phyloP scores from a whole-genome alignment of 2,888 invertebrate species.

The Serrognathus titanus region DNA sequence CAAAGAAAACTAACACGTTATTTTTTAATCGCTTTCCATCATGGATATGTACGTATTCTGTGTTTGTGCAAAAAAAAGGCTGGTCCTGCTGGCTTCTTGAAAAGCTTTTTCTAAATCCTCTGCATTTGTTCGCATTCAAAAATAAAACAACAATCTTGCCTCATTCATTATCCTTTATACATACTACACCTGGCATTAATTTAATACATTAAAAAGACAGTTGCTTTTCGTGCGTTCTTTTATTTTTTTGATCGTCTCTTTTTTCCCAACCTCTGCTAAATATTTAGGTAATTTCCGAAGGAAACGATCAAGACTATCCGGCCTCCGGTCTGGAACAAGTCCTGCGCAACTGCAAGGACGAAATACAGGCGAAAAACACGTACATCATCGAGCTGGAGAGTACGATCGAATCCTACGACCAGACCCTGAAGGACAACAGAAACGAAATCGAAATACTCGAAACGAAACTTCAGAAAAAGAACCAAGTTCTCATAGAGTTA shows the following conservation, averaged over 20 bases:
- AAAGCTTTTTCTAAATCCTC: slow-evolving; percentile 83
- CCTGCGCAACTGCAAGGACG: slow-evolving; percentile 9
- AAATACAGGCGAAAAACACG: slow-evolving; percentile 24
- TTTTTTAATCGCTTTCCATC: slow-evolving; percentile 31
- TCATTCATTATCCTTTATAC: slow-evolving; percentile 38
- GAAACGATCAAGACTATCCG: slow-evolving; percentile 3
- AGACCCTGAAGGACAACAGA: slow-evolving; percentile 54
- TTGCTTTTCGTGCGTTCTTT: slow-evolving; percentile 18
- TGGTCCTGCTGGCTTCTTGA: slow-evolving; percentile 90
- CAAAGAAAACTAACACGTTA: slow-evolving; percentile 14
- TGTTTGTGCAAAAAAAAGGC: slow-evolving; percentile 55
- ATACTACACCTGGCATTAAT: slow-evolving; percentile 2
- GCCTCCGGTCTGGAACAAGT: slow-evolving; percentile 8
- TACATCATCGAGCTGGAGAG: slow-evolving; percentile 51
- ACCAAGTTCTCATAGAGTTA: slow-evolving; percentile 27
- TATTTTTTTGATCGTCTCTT: slow-evolving; percentile 17
- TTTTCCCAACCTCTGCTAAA: slow-evolving; percentile 19
- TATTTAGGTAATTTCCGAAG: slow-evolving; percentile 21
- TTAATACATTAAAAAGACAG: slow-evolving; percentile 11
- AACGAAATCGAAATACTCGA: slow-evolving; percentile 39
- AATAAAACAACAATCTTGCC: slow-evolving; percentile 38
- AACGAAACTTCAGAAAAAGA: slow-evolving; percentile 33
- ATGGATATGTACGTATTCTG: slow-evolving; percentile 33
- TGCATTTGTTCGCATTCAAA: slow-evolving; percentile 26
- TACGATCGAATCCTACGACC: slow-evolving; percentile 54